Evolutionary conservation across 2,888 invertebrate species (phyloP).

Genomic region (Esperia sulphurella): DNA sequence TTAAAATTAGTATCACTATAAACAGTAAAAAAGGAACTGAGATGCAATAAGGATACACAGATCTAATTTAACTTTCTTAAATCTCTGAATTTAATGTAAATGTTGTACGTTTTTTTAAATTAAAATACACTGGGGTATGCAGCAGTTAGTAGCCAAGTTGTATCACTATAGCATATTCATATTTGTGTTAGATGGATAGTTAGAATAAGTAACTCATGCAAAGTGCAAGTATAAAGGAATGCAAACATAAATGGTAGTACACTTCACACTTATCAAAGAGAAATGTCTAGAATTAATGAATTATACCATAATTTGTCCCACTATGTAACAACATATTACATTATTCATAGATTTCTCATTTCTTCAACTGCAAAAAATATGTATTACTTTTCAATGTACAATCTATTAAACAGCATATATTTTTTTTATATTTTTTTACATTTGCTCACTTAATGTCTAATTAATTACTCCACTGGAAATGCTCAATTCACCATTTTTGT

Average conservation of each 20-base stretch:
- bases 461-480: slow-evolving; percentile 7
- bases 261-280: no score
- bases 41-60: slow-evolving; percentile 32
- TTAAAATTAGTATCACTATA: slow-evolving; percentile 72
- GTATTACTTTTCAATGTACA: slow-evolving; percentile 5
- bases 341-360: neutral
- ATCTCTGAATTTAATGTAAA: no score
- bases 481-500: slow-evolving; percentile 13
- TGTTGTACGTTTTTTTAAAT: neutral
- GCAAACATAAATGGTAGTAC: no score
- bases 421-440: slow-evolving; percentile 12
- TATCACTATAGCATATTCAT: no score
- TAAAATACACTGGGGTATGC: no score
- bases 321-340: neutral
- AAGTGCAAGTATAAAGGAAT: neutral
- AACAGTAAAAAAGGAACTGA: slow-evolving; percentile 67
- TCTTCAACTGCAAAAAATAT: slow-evolving; percentile 7
- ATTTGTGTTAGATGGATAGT: neutral
- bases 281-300: no score
- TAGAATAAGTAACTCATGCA: neutral
- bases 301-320: no score
- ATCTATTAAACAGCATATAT: slow-evolving; percentile 9
- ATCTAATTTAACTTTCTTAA: slow-evolving; percentile 24
- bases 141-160: no score
- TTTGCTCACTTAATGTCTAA: slow-evolving; percentile 10